Base-by-base conservation (phyloP, 2,888 invertebrate genomes). In the Machimus atricapillus region DNA sequence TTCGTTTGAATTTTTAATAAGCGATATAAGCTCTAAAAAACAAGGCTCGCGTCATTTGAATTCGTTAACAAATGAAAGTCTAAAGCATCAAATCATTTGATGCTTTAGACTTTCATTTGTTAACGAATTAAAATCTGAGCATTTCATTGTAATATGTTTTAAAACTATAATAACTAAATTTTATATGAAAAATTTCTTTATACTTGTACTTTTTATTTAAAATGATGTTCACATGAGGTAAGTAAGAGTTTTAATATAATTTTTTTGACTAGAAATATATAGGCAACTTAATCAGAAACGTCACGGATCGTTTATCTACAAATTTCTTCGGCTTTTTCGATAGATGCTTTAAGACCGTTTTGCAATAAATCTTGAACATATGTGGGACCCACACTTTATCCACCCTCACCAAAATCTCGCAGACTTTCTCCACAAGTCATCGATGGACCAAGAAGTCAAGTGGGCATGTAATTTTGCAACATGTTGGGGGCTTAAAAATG, bases 391-490 rank as follows among this genome's bases (percentile, higher is more conserved):
- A 66, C 66, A 66, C 27, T 66, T n/a, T 66, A 27, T 66, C 66
- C 66, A 66, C 66, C 66, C 66, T 66, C 27, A 66, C 12, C 66
- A 2, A n/a, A 58, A 23, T 58, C 23, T 58, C 23, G 23, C n/a
- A 19, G 66, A 66, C 66, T 66, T 66, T 66, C 66, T 66, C 66
- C 27, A 27, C 66, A 3, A 23, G 0, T 9, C 4, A 1, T 23
- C 6, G 52, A 52, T 52, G 66, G 66, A 14, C 19, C 19, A 66
- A 27, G 19, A 66, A 27, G 19, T 23, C 58, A 82, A 58, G 82
- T 82, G 66, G 82, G 82, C 40, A 58, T 40, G 31, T 37, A 82
- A 82, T 82, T 58, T 82, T 58, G 82, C 82, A 82, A 82, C 27
- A 16, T 82, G 34, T 58, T n/a, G 37, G 23, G 19, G 37, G 16